Conservation (phyloP, 1,140 invertebrate species). For the Bombus sibiricus region DNA sequence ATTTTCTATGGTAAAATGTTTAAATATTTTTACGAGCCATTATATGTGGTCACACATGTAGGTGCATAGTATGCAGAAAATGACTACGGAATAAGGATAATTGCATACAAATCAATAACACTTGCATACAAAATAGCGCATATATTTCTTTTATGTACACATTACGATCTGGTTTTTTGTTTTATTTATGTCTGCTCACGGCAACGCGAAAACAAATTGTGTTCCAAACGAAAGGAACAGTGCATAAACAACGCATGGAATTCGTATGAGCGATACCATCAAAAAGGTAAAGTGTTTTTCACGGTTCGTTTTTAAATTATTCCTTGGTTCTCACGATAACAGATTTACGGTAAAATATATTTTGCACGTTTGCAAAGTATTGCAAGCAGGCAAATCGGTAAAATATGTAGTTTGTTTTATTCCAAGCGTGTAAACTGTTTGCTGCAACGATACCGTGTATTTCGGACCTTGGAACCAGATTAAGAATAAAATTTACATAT, state of each 20-base stretch:
- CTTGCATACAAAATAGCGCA: background rate
- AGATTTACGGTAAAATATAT: background rate
- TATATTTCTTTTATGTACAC: background rate
- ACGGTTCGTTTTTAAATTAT: background rate
- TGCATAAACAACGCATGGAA: background rate
- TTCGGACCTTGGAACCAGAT: background rate
- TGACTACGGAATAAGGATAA: background rate
- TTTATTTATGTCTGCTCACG: background rate
- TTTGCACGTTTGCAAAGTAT: background rate
- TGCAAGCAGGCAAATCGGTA: background rate
- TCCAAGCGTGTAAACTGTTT: background rate
- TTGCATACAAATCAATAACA: background rate
- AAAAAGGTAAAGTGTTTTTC: background rate
- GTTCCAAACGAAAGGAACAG: background rate
- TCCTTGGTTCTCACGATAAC: background rate
- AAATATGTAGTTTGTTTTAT: background rate
- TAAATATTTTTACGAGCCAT: no score
- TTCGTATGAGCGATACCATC: background rate
- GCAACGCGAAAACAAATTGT: background rate
- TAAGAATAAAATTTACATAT: background rate
- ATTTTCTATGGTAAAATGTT: no score
- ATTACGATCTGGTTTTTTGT: background rate
- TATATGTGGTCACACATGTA: no score
- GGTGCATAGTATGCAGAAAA: background rate
- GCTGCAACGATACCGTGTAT: background rate